These are phyloP conservation scores for Rhopalosiphum maidis DNA, from an alignment of 1,140 invertebrate genomes.

Conservation along the genomic window DNA sequence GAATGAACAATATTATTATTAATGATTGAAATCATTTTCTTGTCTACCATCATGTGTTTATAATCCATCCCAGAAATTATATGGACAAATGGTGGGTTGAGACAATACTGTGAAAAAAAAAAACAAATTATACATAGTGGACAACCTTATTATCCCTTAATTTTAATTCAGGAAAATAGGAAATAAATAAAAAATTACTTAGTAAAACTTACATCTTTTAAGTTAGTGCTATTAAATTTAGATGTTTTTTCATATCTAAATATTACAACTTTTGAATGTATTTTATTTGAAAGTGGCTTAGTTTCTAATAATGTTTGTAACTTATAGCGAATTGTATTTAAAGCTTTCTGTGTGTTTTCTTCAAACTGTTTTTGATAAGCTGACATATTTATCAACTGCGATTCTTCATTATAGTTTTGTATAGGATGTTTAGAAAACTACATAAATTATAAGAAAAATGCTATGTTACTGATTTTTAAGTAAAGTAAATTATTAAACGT, in stretches of 20 bases:
- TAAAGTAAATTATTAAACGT: not conserved
- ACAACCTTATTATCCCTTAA: too few relatives aligned
- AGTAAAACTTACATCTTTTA: conserved; percentile 4
- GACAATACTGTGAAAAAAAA: not conserved
- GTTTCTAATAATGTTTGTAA: not conserved
- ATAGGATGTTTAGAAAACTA: not conserved
- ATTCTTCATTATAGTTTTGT: not conserved
- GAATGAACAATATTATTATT: not conserved
- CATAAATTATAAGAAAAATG: not conserved
- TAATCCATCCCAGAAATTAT: not conserved
- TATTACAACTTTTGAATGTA: not conserved
- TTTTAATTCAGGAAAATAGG: not conserved
- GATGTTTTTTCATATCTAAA: not conserved
- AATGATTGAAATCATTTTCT: not conserved
- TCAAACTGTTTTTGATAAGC: not conserved
- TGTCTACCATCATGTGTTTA: not conserved
- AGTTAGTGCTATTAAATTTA: not conserved
- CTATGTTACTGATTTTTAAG: not conserved
- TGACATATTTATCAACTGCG: not conserved
- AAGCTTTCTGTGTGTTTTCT: not conserved
- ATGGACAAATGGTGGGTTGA: not conserved
- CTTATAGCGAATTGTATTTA: not conserved
- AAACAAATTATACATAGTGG: not conserved
- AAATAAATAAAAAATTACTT: not conserved
- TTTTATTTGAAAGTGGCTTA: not conserved